Base-by-base conservation (phyloP, 1,140 invertebrate species). In the Berghia stephanieae region DNA sequence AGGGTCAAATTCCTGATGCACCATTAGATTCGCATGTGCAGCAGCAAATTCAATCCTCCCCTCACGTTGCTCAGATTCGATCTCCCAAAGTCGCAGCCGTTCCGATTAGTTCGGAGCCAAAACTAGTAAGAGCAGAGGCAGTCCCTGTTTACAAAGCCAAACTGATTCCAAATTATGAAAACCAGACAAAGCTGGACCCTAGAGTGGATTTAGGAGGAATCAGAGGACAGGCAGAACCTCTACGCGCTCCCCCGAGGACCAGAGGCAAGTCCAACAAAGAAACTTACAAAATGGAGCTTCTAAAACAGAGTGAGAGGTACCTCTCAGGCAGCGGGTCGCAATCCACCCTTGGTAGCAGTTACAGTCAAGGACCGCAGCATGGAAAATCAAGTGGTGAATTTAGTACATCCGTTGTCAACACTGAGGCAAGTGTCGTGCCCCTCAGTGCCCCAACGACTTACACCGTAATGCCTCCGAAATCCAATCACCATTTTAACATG, bases 111-210 rank as follows among this genome's bases (percentile, higher is more conserved):
- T 69, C 46, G 18, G 78, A 80, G n/a, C 57, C 79, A 0, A 79
- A 82, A 52, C 63, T 75, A 63, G 79, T 80, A 18, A 79, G 74
- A 43, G 81, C 78, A 21, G 75, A 73, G 0, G n/a, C 81, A 46
- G 80, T 84, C 18, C 83, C 83, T 18, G 76, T 79, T 5, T 84
- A 84, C 69, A 82, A 80, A 40, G 80, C 83, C 49, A 84, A 82
- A 40, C 75, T 79, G n/a, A 79, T 82, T 68, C 79, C 79, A 31
- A 84, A 82, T 60, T 84, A 82, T 72, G 81, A 82, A 70, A 84
- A 84, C 69, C 83, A 84, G 70, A 71, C 76, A 27, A 80, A 81
- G 67, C 55, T 78, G 18, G 83, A 84, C 49, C 79, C 79, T 8
- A 75, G 72, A 3, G 36, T 80, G 46, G 78, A 81, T 46, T n/a